phyloP scores from a whole-genome alignment of 2,888 invertebrate species.

The Osedax frankpressi region DNA sequence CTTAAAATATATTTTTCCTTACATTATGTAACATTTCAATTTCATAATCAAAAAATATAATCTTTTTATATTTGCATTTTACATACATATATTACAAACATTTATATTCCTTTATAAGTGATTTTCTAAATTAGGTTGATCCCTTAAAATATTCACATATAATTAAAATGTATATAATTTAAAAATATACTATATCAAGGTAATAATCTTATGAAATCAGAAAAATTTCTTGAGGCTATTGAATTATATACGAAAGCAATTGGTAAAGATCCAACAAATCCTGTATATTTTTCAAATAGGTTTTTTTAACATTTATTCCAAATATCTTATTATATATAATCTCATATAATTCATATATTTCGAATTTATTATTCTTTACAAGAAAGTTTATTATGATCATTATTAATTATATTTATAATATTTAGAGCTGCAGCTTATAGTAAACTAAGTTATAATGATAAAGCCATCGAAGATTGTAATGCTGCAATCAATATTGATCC shows the following conservation, averaged over 20 bases:
- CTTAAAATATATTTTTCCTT: too few species aligned
- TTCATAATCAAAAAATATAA: too few species aligned
- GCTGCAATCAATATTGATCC: conserved; percentile 77
- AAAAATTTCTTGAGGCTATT: conserved; percentile 63
- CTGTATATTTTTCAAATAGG: conserved; percentile 87
- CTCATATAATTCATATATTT: neutral
- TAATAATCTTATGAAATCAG: conserved; percentile 65
- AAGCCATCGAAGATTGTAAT: conserved; percentile 78
- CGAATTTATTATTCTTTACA: neutral
- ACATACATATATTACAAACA: too few species aligned
- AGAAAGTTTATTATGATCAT: neutral
- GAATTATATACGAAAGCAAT: conserved; percentile 78
- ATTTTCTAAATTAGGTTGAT: too few species aligned
- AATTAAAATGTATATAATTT: too few species aligned
- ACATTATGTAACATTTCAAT: too few species aligned
- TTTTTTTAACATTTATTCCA: conserved; percentile 27
- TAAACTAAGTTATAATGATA: conserved; percentile 68
- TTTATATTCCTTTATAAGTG: too few species aligned
- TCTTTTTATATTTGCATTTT: too few species aligned
- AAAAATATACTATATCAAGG: conserved; percentile 37
- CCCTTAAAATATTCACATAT: too few species aligned
- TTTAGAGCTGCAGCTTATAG: conserved; percentile 79
- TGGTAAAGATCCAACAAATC: conserved; percentile 69
- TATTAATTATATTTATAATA: neutral
- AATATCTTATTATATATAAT: neutral